Evolutionary conservation across 2,113 vertebrate genomes (phyloP).

Genomic region (Oryzias curvinotus): DNA sequence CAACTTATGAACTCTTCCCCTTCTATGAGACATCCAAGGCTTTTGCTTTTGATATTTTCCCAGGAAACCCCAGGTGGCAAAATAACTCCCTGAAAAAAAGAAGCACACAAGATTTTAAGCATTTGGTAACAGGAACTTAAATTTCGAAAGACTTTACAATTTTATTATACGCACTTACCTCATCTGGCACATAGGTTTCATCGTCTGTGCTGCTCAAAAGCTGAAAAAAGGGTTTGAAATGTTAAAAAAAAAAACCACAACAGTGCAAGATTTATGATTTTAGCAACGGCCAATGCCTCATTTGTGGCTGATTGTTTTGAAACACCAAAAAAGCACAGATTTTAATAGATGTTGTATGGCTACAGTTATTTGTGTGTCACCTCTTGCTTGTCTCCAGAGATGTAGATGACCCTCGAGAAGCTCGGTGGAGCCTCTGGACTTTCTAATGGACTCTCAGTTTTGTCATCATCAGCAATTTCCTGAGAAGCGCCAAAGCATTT

Average conservation of each 20-base stretch:
- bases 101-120: background rate
- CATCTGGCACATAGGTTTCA: slow-evolving; percentile 65
- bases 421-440: slow-evolving; percentile 58
- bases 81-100: slow-evolving; percentile 59
- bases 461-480: slow-evolving; percentile 43
- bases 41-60: slow-evolving; percentile 50
- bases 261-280: background rate
- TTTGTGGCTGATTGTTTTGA: background rate
- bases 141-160: background rate
- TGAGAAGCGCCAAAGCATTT: slow-evolving; percentile 32
- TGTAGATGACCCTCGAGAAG: slow-evolving; percentile 68
- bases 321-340: background rate
- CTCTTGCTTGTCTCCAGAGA: slow-evolving; percentile 67
- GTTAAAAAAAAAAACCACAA: background rate
- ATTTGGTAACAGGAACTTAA: background rate
- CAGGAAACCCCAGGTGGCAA: slow-evolving; percentile 54
- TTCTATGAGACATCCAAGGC: slow-evolving; percentile 54
- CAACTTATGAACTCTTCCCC: slow-evolving; percentile 56
- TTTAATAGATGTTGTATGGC: background rate
- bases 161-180: slow-evolving; percentile 36
- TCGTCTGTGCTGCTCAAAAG: slow-evolving; percentile 75
- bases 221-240: slow-evolving; percentile 44
- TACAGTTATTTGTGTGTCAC: slow-evolving; percentile 38
- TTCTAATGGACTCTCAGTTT: slow-evolving; percentile 50
- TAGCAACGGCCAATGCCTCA: too few species aligned